Conservation (phyloP, 2,113 vertebrate genomes). For the Apteryx owenii region DNA sequence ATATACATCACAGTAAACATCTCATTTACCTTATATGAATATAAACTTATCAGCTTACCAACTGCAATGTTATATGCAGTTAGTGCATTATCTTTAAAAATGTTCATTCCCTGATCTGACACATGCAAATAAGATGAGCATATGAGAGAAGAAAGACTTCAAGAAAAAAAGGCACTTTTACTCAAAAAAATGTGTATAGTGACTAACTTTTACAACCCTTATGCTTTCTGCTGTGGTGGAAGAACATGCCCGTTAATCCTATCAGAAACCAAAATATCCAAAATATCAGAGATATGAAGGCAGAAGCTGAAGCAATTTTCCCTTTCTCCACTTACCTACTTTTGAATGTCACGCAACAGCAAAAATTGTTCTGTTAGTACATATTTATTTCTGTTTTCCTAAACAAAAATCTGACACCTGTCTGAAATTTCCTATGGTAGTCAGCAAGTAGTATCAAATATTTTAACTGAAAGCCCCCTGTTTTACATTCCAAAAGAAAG, state of each 20-base stretch:
- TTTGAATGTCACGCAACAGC: not conserved
- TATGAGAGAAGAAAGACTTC: not conserved
- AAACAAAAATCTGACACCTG: slow-evolving; percentile 25
- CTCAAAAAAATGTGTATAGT: not conserved
- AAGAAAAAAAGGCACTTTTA: not conserved
- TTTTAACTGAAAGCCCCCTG: not conserved
- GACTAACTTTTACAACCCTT: not conserved
- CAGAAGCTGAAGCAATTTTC: not conserved
- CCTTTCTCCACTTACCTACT: not conserved
- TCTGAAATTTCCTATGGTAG: not conserved
- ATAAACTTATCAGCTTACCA: not conserved
- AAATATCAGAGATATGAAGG: not conserved
- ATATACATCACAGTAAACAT: not conserved
- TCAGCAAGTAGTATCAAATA: not conserved
- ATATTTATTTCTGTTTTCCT: slow-evolving; percentile 11
- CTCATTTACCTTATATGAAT: not conserved
- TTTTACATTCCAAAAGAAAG: not conserved
- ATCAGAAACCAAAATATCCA: not conserved
- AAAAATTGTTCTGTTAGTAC: not conserved
- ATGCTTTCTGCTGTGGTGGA: not conserved
- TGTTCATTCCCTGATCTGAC: not conserved
- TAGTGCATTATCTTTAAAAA: not conserved
- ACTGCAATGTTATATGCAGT: not conserved
- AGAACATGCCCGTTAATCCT: not conserved
- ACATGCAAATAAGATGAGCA: not conserved